Conservation (phyloP, 2,113 vertebrate genomes). For the Periophthalmodon schlosseri region DNA sequence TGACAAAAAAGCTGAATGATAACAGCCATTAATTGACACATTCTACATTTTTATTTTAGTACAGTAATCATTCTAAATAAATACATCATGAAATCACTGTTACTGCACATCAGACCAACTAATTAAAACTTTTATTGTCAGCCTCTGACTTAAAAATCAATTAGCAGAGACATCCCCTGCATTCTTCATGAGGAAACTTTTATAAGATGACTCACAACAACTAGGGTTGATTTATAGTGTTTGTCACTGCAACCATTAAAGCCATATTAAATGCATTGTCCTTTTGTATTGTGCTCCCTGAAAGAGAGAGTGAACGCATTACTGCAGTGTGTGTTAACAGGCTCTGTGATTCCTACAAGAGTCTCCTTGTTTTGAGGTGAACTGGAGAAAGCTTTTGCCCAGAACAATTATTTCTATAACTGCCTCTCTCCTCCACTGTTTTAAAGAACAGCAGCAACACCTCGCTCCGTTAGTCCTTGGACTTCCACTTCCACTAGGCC, state of each 20-base stretch:
- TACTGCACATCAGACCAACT: background rate
- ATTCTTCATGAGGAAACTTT: constrained; percentile 23
- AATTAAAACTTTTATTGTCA: background rate
- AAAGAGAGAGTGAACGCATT: constrained; percentile 1
- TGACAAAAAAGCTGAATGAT: background rate
- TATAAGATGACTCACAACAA: constrained; percentile 27
- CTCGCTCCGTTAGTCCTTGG: constrained; percentile 1
- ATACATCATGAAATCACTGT: background rate
- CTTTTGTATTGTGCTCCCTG: constrained; percentile 13
- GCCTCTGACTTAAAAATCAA: background rate
- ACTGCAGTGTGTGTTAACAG: constrained; percentile 15
- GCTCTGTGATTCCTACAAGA: constrained; percentile 7
- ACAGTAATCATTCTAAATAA: too few species aligned
- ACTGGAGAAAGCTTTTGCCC: constrained; percentile 7
- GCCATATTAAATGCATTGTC: constrained; percentile 37
- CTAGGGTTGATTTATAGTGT: constrained; percentile 40
- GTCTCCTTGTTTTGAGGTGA: constrained; percentile 18
- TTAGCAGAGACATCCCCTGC: constrained; percentile 18
- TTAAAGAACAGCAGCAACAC: constrained; percentile 4
- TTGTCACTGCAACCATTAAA: constrained; percentile 44
- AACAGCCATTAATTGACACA: background rate
- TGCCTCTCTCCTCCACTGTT: constrained; percentile 1
- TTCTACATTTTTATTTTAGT: background rate
- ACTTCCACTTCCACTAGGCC: background rate
- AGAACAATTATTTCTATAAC: constrained; percentile 11